Evolutionary conservation across 2,113 vertebrate genomes (phyloP).

Genomic region (Tachycineta bicolor): DNA sequence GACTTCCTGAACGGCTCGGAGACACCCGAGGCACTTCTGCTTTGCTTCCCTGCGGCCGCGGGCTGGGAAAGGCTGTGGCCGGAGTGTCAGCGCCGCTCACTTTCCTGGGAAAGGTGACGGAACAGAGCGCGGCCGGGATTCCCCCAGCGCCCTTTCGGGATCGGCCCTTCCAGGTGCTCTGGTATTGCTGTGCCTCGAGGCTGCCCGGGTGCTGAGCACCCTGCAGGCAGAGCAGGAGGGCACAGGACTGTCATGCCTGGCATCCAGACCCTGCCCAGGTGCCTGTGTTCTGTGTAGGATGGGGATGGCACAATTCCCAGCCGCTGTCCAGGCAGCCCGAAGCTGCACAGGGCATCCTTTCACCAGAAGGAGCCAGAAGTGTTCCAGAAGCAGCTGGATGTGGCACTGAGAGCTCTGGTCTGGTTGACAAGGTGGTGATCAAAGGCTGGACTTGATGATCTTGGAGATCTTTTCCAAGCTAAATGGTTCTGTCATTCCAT

Average conservation of each 20-base stretch:
- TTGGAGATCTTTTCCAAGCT: background rate
- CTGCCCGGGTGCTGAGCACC: background rate
- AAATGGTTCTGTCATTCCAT: background rate
- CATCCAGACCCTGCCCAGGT: background rate
- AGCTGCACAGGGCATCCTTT: background rate
- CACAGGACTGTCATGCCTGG: rapidly evolving
- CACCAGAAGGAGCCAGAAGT: background rate
- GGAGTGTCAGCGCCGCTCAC: rapidly evolving
- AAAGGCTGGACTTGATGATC: background rate
- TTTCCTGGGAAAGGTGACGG: background rate
- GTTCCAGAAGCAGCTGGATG: background rate
- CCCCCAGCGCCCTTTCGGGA: rapidly evolving
- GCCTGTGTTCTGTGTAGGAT: background rate
- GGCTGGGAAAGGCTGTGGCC: background rate
- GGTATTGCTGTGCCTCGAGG: background rate
- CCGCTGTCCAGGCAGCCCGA: rapidly evolving
- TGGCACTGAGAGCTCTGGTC: background rate
- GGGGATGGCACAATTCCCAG: background rate
- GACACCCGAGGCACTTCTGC: background rate
- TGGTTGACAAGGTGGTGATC: background rate
- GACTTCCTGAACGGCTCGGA: background rate
- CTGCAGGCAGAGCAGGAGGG: background rate
- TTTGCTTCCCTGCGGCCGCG: background rate
- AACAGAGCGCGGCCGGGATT: rapidly evolving
- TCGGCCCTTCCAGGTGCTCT: background rate